Evolutionary conservation across 53 echinoderm and acorn worm genomes (phyloP), one percentile per base, ranked within the genome.

Genomic region (Apostichopus leukothele): DNA sequence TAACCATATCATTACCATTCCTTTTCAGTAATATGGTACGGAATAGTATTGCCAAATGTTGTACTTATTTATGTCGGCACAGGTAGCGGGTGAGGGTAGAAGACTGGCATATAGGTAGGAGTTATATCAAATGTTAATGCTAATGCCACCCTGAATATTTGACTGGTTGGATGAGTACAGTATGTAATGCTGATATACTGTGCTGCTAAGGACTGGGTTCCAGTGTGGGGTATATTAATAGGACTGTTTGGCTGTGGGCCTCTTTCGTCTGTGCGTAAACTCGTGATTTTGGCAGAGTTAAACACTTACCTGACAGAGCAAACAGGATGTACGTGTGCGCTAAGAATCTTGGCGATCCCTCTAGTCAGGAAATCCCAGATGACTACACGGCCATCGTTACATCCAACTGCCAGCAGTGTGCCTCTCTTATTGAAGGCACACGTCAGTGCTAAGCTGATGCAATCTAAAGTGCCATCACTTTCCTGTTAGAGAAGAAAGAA

Each of bases 341-440:
- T 97, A 83, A 96, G 94, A 76, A 97, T 97, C 92, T 97, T 97
- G 14, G 95, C 95, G 14, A 97, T 97, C 1, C 98, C 98, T 8
- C 98, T 67, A 1, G 98, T 97, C 90, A 97, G 60, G 91, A 97
- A 97, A 73, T 97, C 98, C 98, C 98, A 97, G 90, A 97, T 90
- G 66, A 97, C 98, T 5, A 97, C 95, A 53, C 98, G 92, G 1
- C 98, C 98, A 53, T 97, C 98, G 50, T 97, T 97, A 88, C 98
- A 97, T 23, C 98, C 98, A 11, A 98, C 98, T 13, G 95, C 96
- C 54, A 98, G 75, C 11, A 96, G 75, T 4, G 95, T 98, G 13
- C 98, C 98, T 77, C 98, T 91, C 83, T 96, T 98, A 92, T 98
- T 98, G 86, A 98, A 98, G 76, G 94, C 93, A 89, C 98, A 98